A percentile compares a stretch with the other conserved stretches of the same genome.
Conservation (phyloP, 2,113 vertebrate genomes). For the Lamprotornis superbus region DNA sequence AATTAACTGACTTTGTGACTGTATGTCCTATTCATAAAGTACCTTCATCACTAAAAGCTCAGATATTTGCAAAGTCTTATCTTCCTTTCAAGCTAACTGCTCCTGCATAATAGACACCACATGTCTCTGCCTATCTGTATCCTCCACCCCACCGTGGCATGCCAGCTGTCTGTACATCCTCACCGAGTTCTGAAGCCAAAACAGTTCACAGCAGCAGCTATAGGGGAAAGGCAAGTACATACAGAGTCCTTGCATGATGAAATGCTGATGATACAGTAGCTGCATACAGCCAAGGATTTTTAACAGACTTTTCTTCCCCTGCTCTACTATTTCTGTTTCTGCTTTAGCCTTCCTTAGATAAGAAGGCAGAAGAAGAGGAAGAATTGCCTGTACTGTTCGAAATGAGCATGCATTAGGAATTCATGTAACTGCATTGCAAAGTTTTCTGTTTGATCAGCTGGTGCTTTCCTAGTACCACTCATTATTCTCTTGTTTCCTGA, state of each 20-base stretch:
- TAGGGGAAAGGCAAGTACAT: background rate
- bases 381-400: background rate
- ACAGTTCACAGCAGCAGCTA: background rate
- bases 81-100: background rate
- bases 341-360: background rate
- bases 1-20: background rate
- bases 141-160: background rate
- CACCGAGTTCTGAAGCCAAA: background rate
- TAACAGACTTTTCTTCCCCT: background rate
- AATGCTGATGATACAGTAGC: background rate
- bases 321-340: background rate
- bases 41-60: background rate
- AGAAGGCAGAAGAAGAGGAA: background rate
- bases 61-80: background rate
- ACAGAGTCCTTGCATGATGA: background rate
- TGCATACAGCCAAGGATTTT: background rate
- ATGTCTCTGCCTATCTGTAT: background rate
- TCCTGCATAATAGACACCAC: background rate
- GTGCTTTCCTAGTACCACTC: background rate
- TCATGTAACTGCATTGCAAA: background rate
- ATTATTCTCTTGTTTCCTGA: background rate
- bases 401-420: background rate
- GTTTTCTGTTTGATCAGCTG: background rate
- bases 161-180: rapidly evolving
- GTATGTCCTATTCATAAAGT: background rate